phyloP scores from a whole-genome alignment of 2,888 invertebrate genomes.

The Caenorhabditis sp. region DNA sequence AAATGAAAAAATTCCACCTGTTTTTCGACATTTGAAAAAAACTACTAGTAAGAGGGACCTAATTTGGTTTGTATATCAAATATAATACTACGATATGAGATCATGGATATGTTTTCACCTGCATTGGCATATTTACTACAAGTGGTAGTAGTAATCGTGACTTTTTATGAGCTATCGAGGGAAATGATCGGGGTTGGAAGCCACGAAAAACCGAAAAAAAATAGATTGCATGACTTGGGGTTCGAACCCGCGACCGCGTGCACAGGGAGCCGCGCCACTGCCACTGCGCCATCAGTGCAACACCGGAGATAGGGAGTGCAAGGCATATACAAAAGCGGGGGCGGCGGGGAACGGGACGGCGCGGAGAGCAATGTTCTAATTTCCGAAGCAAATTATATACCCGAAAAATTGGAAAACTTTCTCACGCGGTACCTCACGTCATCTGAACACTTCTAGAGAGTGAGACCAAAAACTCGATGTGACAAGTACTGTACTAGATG shows the following conservation, averaged over 20 bases:
- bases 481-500: too few species aligned
- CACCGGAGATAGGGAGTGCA: not conserved
- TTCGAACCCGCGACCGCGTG: not conserved
- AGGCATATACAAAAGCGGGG: not conserved
- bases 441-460: too few species aligned
- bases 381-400: too few species aligned
- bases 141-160: not conserved
- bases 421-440: too few species aligned
- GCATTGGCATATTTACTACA: not conserved
- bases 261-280: not conserved
- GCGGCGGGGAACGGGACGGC: not conserved
- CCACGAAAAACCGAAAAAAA: not conserved
- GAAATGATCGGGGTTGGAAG: not conserved
- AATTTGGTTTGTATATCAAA: not conserved
- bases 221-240: not conserved
- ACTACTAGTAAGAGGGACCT: not conserved
- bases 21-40: conserved; percentile 8
- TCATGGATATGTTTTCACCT: conserved; percentile 1
- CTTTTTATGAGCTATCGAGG: not conserved
- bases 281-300: not conserved
- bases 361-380: too few species aligned
- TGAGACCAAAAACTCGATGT: too few species aligned
- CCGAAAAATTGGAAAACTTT: too few species aligned
- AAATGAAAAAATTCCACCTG: conserved; percentile 4
- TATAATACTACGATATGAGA: too few species aligned